Base-by-base conservation (phyloP, 64 coral and sea anemone species). In the Cladopsammia gracilis region DNA sequence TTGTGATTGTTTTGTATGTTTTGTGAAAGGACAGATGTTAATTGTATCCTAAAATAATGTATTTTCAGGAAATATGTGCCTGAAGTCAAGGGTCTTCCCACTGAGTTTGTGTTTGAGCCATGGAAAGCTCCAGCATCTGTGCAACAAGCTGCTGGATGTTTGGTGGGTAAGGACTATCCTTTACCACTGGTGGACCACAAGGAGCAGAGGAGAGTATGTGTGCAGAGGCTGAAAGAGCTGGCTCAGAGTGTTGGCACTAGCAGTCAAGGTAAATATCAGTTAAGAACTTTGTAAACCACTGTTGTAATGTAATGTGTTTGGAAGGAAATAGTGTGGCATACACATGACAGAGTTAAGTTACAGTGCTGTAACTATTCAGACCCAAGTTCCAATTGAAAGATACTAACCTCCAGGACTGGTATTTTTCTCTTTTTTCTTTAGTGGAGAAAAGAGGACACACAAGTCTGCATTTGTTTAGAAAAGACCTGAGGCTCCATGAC, bases 401-500 rank as follows among this genome's bases (percentile, higher is more conserved):
- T 23, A 24, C 25, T 71, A 44, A 71, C 34, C 3, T 45, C 10
- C 44, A 10, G 9, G 2, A 18, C 15, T 48, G 10, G 53, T 56
- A 12, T 70, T 73, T 26, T 73, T 70, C 25, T 24, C 3, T 70
- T 25, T 70, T 14, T 42, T 20, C 43, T 73, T 9, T 12, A 76
- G 74, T 23, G 74, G 48, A 25, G 7, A 6, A 54, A 83, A 83
- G 62, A 47, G 45, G 44, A 61, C 58, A 83, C 58, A 83, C 26
- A 4, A 83, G 89, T 83, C 15, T 95, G 58, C 94, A 91, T 23
- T 95, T 89, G 94, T 95, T 95, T 75, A 82, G 94, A 57, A 95
- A 95, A 71, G 94, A 90, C 60, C 81, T 95, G 48, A 65, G 94
- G 14, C 89, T 95, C 46, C 94, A 95, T 46, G 94, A 95, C 89